A percentile compares a stretch with the other conserved stretches of the same genome.
These are phyloP conservation scores for Rhinolophus ferrumequinum DNA, from an alignment of 2,113 vertebrate species.

Conservation along the genomic window DNA sequence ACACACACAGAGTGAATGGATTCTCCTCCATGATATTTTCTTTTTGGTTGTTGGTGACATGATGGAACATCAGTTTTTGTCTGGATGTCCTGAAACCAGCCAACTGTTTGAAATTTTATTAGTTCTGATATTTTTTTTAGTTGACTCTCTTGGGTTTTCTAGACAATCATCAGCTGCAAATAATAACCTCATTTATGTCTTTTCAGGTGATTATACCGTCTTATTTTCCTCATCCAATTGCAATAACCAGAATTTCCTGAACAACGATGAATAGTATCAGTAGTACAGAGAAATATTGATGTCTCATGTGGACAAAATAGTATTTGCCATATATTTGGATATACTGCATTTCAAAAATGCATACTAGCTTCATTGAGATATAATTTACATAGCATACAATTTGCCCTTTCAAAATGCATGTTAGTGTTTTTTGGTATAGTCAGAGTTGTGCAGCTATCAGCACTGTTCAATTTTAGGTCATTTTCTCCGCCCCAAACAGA, in stretches of 20 bases:
- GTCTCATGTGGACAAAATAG: neutral
- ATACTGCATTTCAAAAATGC: neutral
- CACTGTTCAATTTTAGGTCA: neutral
- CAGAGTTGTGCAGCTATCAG: neutral
- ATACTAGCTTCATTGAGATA: neutral
- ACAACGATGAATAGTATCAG: neutral
- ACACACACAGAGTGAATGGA: neutral
- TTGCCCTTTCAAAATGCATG: neutral
- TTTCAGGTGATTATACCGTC: neutral
- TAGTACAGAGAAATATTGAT: neutral
- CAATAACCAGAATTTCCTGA: neutral
- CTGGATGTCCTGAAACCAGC: slow-evolving; percentile 36
- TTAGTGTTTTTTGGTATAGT: neutral
- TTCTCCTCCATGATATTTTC: neutral
- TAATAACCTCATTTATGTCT: neutral
- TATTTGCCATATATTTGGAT: neutral
- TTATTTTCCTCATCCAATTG: neutral
- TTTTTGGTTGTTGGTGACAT: neutral
- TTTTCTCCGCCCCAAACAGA: neutral
- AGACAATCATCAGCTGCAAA: neutral
- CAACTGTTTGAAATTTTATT: neutral
- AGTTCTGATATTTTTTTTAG: slow-evolving; percentile 1
- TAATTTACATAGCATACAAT: neutral
- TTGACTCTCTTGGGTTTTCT: slow-evolving; percentile 22
- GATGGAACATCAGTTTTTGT: neutral